These are phyloP conservation scores for Drosophila elegans DNA, from an alignment of 1,140 invertebrate species.

Conservation along the genomic window DNA sequence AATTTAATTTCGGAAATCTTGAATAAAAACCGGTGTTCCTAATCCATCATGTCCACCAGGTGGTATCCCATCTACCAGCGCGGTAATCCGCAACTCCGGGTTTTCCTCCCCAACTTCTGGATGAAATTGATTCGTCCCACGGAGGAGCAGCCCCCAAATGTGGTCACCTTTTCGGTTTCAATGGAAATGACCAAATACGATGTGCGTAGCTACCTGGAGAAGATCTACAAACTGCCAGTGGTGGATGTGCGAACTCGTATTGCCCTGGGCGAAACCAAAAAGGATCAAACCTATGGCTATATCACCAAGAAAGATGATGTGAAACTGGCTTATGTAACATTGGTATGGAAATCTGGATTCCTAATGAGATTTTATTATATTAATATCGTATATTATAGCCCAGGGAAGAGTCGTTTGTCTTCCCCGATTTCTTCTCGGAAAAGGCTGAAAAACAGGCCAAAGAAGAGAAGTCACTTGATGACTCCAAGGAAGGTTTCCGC, in stretches of 20 bases:
- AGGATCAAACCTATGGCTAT: conserved; percentile 86
- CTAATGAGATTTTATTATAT: background rate
- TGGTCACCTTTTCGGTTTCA: conserved; percentile 93
- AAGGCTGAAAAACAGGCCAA: conserved; percentile 80
- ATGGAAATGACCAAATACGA: conserved; percentile 95
- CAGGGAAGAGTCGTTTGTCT: conserved; percentile 86
- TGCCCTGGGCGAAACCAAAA: conserved; percentile 86
- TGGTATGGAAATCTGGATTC: conserved; percentile 86
- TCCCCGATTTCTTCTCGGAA: conserved; percentile 86
- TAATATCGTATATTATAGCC: conserved; percentile 82
- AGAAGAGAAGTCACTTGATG: conserved; percentile 85
- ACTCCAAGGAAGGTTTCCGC: conserved; percentile 85
- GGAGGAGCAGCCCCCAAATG: conserved; percentile 89
- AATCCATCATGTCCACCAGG: conserved; percentile 73
- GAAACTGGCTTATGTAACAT: conserved; percentile 91
- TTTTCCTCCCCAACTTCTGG: conserved; percentile 97
- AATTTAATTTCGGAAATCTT: conserved; percentile 27
- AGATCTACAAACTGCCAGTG: conserved; percentile 95
- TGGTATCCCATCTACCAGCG: conserved; percentile 95
- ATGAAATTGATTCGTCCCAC: conserved; percentile 93
- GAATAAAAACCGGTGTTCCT: conserved; percentile 21
- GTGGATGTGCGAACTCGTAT: conserved; percentile 90
- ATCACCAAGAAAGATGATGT: conserved; percentile 93
- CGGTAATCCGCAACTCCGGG: conserved; percentile 94
- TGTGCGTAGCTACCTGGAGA: conserved; percentile 96